These are phyloP conservation scores for Pheosia tremula DNA, from an alignment of 2,888 invertebrate species.

Conservation along the genomic window DNA sequence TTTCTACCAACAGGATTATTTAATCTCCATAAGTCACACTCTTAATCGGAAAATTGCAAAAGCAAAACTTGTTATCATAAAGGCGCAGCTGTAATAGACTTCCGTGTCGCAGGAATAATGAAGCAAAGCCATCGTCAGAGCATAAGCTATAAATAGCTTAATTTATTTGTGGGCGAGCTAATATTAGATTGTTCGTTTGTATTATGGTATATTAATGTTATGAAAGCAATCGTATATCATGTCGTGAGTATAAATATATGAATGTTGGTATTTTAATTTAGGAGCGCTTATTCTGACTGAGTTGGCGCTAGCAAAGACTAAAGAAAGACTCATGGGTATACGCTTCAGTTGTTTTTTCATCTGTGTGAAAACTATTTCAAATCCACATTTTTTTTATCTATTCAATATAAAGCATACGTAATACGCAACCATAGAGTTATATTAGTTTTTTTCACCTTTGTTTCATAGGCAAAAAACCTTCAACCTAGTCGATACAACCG, in stretches of 20 bases:
- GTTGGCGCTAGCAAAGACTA: too few relatives aligned
- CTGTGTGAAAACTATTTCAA: too few relatives aligned
- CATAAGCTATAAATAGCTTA: constrained; percentile 22
- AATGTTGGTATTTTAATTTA: not conserved
- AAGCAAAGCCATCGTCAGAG: constrained; percentile 15
- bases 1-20: not conserved
- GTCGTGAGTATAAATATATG: constrained; percentile 14
- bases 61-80: constrained; percentile 39
- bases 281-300: too few relatives aligned
- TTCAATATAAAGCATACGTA: too few relatives aligned
- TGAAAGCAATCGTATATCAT: constrained; percentile 32
- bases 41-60: constrained; percentile 32
- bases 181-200: constrained; percentile 17
- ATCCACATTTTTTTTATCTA: too few relatives aligned
- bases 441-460: not conserved
- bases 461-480: not conserved
- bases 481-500: too few relatives aligned
- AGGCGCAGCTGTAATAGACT: constrained; percentile 26
- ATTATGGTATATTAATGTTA: constrained; percentile 30
- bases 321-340: too few relatives aligned
- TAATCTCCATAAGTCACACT: constrained; percentile 10
- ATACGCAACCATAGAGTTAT: too few relatives aligned
- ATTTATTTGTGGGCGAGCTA: constrained; percentile 16
- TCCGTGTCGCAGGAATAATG: constrained; percentile 18
- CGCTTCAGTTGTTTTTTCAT: too few relatives aligned